Evolutionary conservation across 2,888 invertebrate species (phyloP).

Genomic region (Aporophyla lueneburgensis): DNA sequence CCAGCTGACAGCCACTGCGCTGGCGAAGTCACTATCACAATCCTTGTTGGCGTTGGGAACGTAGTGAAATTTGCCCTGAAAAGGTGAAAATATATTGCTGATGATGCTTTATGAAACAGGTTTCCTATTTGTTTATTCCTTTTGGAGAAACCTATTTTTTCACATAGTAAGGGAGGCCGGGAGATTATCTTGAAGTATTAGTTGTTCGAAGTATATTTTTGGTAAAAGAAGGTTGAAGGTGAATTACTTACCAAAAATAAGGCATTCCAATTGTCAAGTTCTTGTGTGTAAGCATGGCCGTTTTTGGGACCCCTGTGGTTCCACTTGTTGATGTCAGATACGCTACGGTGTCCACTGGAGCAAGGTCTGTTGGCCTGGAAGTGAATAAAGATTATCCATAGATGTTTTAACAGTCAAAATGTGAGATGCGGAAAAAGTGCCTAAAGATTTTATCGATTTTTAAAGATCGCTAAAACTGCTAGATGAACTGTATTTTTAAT

Average conservation of each 20-base stretch:
- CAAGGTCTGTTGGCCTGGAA: conserved; percentile 78
- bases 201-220: not conserved
- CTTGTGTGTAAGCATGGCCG: conserved; percentile 80
- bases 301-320: conserved; percentile 83
- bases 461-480: not conserved
- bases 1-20: conserved; percentile 79
- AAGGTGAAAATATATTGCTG: not conserved
- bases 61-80: conserved; percentile 64
- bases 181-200: not conserved
- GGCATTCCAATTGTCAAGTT: conserved; percentile 74
- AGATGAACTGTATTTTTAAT: not conserved
- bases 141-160: not conserved
- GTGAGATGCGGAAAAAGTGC: not conserved
- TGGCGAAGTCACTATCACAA: conserved; percentile 72
- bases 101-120: no score
- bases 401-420: not conserved
- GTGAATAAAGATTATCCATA: not conserved
- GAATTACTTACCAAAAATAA: conserved; percentile 74
- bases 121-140: not conserved
- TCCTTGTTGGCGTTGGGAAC: conserved; percentile 75
- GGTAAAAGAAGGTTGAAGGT: not conserved
- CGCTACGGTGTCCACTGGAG: conserved; percentile 75
- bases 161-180: not conserved
- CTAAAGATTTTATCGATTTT: not conserved
- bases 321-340: conserved; percentile 82